Evolutionary conservation across 2,888 invertebrate genomes (phyloP).

Genomic region (Drosophila paranaensis): DNA sequence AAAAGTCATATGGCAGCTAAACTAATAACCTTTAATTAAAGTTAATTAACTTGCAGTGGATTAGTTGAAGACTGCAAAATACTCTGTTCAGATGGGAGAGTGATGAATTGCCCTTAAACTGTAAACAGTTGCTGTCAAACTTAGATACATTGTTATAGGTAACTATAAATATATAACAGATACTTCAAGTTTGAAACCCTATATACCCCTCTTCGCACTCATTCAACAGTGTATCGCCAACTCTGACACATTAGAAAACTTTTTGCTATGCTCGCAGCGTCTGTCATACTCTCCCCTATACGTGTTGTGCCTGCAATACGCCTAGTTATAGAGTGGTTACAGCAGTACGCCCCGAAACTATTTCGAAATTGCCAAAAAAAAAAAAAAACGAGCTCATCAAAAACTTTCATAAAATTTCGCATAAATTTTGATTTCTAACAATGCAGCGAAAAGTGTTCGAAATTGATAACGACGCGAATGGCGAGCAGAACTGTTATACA

Average conservation of each 20-base stretch:
- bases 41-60: neutral
- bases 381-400: constrained; percentile 25
- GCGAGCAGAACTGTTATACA: constrained; percentile 56
- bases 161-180: neutral
- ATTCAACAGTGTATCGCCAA: neutral
- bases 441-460: constrained; percentile 32
- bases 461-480: constrained; percentile 52
- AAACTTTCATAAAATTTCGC: constrained; percentile 64
- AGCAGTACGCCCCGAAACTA: constrained; percentile 38
- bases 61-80: neutral
- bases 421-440: constrained; percentile 64
- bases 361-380: constrained; percentile 70
- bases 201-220: neutral
- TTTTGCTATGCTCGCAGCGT: constrained; percentile 61
- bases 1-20: neutral
- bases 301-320: constrained; percentile 61
- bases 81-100: too few relatives aligned
- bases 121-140: too few relatives aligned
- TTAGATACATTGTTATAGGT: neutral
- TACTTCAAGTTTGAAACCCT: neutral
- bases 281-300: constrained; percentile 25
- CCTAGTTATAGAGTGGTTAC: constrained; percentile 38
- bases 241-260: constrained; percentile 55
- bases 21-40: neutral
- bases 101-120: too few relatives aligned